phyloP scores from a whole-genome alignment of 2,113 vertebrate genomes.

The Colossoma macropomum region DNA sequence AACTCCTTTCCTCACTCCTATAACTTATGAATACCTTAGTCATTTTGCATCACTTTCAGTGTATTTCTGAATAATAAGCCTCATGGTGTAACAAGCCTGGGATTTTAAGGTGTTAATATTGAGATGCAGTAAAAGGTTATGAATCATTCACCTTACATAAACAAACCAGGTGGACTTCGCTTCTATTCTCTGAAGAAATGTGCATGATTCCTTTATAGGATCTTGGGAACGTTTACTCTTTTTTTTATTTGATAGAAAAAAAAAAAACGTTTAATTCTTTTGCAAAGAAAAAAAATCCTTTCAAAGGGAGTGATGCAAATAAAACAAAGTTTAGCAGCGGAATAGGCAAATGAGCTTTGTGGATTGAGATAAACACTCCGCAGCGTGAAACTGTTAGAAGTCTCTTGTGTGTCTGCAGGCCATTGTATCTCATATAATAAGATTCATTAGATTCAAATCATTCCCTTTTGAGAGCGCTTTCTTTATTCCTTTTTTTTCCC shows the following conservation, averaged over 20 bases:
- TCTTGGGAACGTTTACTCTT: neutral
- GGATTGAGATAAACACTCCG: conserved; percentile 4
- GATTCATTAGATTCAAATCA: neutral
- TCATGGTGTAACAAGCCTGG: too few relatives aligned
- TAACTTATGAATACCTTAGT: too few relatives aligned
- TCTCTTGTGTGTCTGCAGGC: conserved; percentile 14
- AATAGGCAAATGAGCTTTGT: conserved; percentile 9
- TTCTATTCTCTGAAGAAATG: neutral
- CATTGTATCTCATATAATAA: neutral
- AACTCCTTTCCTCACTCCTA: too few relatives aligned
- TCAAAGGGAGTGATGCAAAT: neutral
- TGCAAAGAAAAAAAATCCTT: neutral
- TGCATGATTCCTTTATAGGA: neutral
- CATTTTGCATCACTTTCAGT: too few relatives aligned
- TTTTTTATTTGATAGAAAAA: neutral
- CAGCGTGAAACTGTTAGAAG: neutral
- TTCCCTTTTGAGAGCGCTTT: neutral
- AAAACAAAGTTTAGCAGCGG: neutral
- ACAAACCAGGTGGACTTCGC: neutral
- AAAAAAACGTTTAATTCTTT: neutral
- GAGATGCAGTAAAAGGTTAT: neutral
- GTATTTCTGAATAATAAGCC: too few relatives aligned
- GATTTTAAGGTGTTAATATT: neutral
- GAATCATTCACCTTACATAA: neutral
- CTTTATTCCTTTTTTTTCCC: neutral